Percentiles rank a stretch among this genome's conserved stretches.
These are phyloP conservation scores for Drosophila peninsularis DNA, from an alignment of 2,888 invertebrate species.

Conservation along the genomic window DNA sequence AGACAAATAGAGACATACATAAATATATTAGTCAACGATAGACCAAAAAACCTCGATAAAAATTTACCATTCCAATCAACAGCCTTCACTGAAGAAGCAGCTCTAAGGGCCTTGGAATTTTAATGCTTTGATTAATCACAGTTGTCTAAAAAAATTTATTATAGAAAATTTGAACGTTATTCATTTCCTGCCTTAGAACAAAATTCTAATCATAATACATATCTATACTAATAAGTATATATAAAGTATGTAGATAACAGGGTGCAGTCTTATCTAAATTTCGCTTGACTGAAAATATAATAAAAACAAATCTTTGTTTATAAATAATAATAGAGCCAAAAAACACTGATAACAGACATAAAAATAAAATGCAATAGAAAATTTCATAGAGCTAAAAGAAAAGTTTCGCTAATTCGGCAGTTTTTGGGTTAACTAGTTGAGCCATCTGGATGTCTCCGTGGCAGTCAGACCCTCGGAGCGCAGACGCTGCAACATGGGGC, in stretches of 20 bases:
- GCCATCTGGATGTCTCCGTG: slow-evolving; percentile 88
- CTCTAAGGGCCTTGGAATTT: neutral
- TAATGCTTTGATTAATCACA: slow-evolving; percentile 15
- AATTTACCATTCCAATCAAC: neutral
- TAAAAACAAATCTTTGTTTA: slow-evolving; percentile 15
- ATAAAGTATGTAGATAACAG: slow-evolving; percentile 35
- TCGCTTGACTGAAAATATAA: slow-evolving; percentile 11
- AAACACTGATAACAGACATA: slow-evolving; percentile 12
- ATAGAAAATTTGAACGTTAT: slow-evolving; percentile 1
- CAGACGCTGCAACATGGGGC: slow-evolving; percentile 94
- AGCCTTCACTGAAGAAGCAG: neutral
- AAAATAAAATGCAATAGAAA: slow-evolving; percentile 6
- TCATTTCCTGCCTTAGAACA: slow-evolving; percentile 13
- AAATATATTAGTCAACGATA: neutral
- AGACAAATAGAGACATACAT: neutral
- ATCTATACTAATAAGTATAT: slow-evolving; percentile 28
- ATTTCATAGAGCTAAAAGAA: neutral
- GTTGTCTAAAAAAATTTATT: slow-evolving; percentile 8
- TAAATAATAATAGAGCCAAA: slow-evolving; percentile 20
- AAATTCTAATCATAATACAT: slow-evolving; percentile 27
- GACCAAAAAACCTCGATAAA: neutral
- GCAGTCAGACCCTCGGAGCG: slow-evolving; percentile 92
- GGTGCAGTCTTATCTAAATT: slow-evolving; percentile 48
- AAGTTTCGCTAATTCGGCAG: slow-evolving; percentile 8
- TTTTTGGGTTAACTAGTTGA: slow-evolving; percentile 55